Base-by-base conservation (phyloP, 2,797 vertebrate species). In the Lemur catta region DNA sequence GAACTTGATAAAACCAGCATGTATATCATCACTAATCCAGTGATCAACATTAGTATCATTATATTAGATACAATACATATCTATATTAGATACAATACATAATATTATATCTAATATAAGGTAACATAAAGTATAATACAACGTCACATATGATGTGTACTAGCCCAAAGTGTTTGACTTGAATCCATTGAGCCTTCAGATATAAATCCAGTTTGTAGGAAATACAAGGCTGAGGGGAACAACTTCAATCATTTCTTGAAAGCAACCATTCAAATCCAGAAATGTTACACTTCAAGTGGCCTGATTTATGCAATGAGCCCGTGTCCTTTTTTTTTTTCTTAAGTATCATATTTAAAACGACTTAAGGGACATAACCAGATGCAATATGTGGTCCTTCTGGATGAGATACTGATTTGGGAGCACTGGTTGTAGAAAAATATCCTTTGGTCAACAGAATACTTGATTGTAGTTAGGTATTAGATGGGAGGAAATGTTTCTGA, bases 191-290 rank as follows among this genome's bases (percentile, higher is more conserved):
- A 94, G 26, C 28, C 48, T 93, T 94, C 33, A 84, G 35, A 50
- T 75, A 55, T 7, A 78, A 81, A 35, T 95, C 6, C 26, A 63
- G 65, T 26, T 84, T 84, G 79, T 7, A 76, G 43, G 69, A 94
- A 93, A 61, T 87, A 43, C 0, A 78, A 30, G 22, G 22, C 87
- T 75, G 81, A 69, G 35, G 67, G 65, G 28, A 96, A 92, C 57
- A 94, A 95, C 88, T 1, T 63, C 30, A 76, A 0, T 82, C 57
- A 94, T n/a, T 85, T 86, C 13, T 88, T 88, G 72, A 75, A 35
- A 94, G 84, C n/a, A 82, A 65, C 28, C 38, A 67, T 88, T 89
- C 71, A 94, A 28, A 76, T 91, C n/a, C 50, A 96, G 76, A 75
- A 74, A 85, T 74, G 84, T 94, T 85, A 12, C 30, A 55, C 79